Evolutionary conservation across 2,113 vertebrate species (phyloP), one percentile per base, ranked within the genome.

Genomic region (Furnarius figulus): DNA sequence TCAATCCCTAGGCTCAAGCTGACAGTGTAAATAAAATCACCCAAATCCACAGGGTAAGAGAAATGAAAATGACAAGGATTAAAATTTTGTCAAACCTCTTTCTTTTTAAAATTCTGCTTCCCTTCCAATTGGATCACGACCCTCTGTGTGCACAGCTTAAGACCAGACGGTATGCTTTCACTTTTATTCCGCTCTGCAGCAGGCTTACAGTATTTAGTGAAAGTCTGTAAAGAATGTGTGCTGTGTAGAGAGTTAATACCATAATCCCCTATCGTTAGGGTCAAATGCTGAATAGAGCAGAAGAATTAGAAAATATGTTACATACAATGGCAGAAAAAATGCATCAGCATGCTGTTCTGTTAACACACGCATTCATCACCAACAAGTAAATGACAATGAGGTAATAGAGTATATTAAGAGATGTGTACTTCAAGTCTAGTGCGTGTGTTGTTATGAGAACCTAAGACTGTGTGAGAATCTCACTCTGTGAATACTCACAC

Each of bases 21-120:
- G 99, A 99, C 99, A 99, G 99, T 99, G 99, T 99, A 99, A 99
- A 99, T 99, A 99, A 99, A 99, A 99, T 99, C 99, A 99, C 98
- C 98, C 98, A 99, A 99, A 99, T 99, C 99, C 99, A 98, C 98
- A 98, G 98, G 98, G 98, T 98, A 99, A 98, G 98, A 99, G 98
- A 99, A 99, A 99, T 99, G 98, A 99, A 99, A 99, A 99, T 99
- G 99, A 99, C 98, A 98, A 98, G 98, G 98, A 99, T 99, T 99
- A 99, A 99, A 98, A 98, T 98, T 98, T 98, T 97, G 98, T 98
- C 98, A 98, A 98, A 98, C 98, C 98, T 98, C 98, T 98, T 98
- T 98, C 98, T 98, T 98, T 98, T 98, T 98, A 98, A 98, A 98
- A 98, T 98, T 98, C 98, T 97, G 97, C 97, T 97, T 98, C 98